Base-by-base conservation (phyloP, 2,888 invertebrate genomes). In the Meganola albula region DNA sequence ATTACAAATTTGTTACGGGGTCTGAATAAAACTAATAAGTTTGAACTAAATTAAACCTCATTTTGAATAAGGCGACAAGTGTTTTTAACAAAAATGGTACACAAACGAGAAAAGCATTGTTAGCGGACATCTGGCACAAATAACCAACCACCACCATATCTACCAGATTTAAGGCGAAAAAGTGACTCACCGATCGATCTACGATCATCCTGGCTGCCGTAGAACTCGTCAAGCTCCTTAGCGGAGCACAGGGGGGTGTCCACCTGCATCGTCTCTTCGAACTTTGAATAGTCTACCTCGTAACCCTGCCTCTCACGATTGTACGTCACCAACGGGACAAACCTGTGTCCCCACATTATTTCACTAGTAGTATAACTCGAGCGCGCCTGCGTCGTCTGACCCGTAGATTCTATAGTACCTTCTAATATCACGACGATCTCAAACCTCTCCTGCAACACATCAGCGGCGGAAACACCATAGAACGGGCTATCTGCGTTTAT, bases 401-500 rank as follows among this genome's bases (percentile, higher is more conserved):
- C 92, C 4, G 95, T 95, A 27, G 93, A 93, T 71, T 95, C 95
- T 43, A 92, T 91, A 6, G 92, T 93, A 23, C 94, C 95, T 71
- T 95, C 94, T 41, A 95, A 84, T 48, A 94, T 91, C 11, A 94
- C 93, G 24, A 95, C 92, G 62, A 96, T 87, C 78, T 95, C 90
- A 68, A 95, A 95, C 51, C 92, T 90, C 57, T 96, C 91, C 51
- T 91, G 90, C 23, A 93, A 85, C 61, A 96, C 89, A 63, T 95
- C 95, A 23, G 93, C 91, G 0, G 95, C 94, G 0, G 93, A 92
- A 62, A 96, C 90, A 36, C 91, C 90, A 75, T 92, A 97, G 54
- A 97, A 91, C 0, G 97, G 97, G 62, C 94, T 95, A 16, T 88
- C 83, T 0, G 88, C 90, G 67, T 96, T 92, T 63, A 97, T 97